Conservation (phyloP, 2,888 invertebrate genomes). For the Drosophila flavopinicola region DNA sequence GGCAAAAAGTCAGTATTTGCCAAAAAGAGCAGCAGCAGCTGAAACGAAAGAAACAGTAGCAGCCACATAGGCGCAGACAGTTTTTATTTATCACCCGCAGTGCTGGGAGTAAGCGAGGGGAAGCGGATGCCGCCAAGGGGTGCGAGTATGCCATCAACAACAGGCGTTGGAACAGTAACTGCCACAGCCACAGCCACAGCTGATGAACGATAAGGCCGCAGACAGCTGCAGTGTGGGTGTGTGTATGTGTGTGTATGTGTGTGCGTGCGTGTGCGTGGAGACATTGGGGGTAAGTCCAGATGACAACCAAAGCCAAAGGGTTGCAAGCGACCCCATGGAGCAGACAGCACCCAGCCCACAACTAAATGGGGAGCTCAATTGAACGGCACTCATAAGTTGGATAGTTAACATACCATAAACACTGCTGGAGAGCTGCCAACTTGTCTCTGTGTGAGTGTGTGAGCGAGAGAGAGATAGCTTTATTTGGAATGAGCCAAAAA, state of each 20-base stretch:
- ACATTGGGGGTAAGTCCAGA: constrained; percentile 49
- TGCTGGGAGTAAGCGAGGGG: constrained; percentile 9
- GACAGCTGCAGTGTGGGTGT: constrained; percentile 61
- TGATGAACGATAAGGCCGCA: constrained; percentile 76
- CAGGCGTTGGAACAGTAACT: constrained; percentile 29
- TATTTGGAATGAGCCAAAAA: background rate
- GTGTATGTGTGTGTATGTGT: background rate
- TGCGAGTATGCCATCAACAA: constrained; percentile 30
- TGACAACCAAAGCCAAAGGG: constrained; percentile 59
- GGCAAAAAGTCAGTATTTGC: constrained; percentile 63
- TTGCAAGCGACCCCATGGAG: constrained; percentile 38
- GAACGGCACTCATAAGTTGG: constrained; percentile 43
- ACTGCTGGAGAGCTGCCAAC: constrained; percentile 35
- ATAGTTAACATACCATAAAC: constrained; percentile 55
- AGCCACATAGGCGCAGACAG: constrained; percentile 79
- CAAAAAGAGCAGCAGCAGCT: constrained; percentile 1
- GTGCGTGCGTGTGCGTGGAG: constrained; percentile 6
- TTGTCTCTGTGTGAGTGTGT: background rate
- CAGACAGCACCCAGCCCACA: background rate
- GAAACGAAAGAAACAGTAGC: constrained; percentile 42
- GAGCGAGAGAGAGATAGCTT: background rate
- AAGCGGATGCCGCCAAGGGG: constrained; percentile 7
- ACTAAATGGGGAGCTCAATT: constrained; percentile 42
- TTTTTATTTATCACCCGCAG: constrained; percentile 77
- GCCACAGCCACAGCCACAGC: constrained; percentile 52